Evolutionary conservation across 2,113 vertebrate species (phyloP).

Genomic region (Setophaga coronata): DNA sequence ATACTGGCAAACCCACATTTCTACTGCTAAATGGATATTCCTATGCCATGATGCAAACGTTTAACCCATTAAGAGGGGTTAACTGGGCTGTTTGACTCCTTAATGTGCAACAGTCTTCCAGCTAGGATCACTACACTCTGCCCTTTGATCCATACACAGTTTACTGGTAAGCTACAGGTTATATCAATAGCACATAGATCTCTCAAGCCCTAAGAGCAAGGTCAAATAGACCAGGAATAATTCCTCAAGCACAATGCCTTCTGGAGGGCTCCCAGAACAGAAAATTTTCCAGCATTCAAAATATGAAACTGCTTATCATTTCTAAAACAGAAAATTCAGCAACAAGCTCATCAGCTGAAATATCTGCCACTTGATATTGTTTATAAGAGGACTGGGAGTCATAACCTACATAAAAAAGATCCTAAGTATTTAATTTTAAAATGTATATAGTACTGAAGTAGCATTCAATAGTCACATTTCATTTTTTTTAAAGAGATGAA

Average conservation of each 20-base stretch:
- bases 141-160: background rate
- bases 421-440: background rate
- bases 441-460: background rate
- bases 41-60: background rate
- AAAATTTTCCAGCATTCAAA: background rate
- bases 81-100: background rate
- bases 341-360: background rate
- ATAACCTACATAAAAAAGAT: background rate
- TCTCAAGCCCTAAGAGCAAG: background rate
- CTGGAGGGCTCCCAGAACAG: background rate
- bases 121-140: background rate
- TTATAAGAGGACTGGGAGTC: background rate
- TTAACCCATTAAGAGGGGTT: accelerated
- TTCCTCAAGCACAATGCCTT: background rate
- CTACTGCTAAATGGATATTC: background rate
- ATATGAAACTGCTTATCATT: background rate
- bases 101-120: background rate
- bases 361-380: background rate
- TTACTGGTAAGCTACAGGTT: background rate
- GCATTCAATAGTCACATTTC: background rate
- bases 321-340: background rate
- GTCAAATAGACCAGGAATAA: background rate
- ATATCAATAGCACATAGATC: background rate
- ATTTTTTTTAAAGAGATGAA: background rate
- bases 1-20: background rate